Percentiles rank a stretch among this genome's conserved stretches.
Evolutionary conservation across 2,888 invertebrate species (phyloP).

Genomic region (Dicycla oo): DNA sequence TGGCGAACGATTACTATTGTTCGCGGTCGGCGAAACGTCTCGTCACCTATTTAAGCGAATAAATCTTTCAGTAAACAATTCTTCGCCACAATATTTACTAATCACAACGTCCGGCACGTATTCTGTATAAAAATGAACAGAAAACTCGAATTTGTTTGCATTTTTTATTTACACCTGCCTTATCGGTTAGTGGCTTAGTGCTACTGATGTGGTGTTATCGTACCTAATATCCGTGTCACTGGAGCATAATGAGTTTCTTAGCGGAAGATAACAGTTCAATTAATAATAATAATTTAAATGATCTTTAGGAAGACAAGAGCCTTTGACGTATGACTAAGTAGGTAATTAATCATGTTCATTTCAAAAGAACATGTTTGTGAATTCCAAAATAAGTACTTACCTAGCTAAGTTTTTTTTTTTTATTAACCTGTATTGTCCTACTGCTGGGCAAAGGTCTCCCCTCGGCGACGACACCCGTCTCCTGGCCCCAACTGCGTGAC

Average conservation of each 20-base stretch:
- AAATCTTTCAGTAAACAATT: slow-evolving; percentile 28
- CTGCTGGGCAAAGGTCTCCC: too few relatives aligned
- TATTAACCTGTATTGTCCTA: too few relatives aligned
- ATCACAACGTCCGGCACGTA: not conserved
- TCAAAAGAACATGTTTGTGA: not conserved
- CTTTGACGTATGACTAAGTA: slow-evolving; percentile 8
- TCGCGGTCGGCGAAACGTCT: not conserved
- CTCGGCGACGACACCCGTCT: too few relatives aligned
- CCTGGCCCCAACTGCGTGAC: too few relatives aligned
- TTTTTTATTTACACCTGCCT: slow-evolving; percentile 35
- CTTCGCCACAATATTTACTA: slow-evolving; percentile 2
- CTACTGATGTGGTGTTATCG: slow-evolving; percentile 4
- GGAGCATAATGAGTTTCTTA: slow-evolving; percentile 22
- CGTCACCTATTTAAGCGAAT: not conserved
- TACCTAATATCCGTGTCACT: slow-evolving; percentile 33
- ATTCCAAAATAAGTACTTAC: too few relatives aligned
- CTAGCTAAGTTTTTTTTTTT: too few relatives aligned
- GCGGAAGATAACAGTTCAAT: slow-evolving; percentile 30
- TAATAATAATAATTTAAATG: not conserved
- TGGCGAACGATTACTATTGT: slow-evolving; percentile 3
- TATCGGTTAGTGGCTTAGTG: slow-evolving; percentile 42
- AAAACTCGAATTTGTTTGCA: slow-evolving; percentile 31
- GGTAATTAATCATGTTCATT: slow-evolving; percentile 9
- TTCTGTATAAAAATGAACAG: slow-evolving; percentile 8
- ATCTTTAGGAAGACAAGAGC: slow-evolving; percentile 14